Conservation (phyloP, 2,888 invertebrate species). For the Altica lythri region DNA sequence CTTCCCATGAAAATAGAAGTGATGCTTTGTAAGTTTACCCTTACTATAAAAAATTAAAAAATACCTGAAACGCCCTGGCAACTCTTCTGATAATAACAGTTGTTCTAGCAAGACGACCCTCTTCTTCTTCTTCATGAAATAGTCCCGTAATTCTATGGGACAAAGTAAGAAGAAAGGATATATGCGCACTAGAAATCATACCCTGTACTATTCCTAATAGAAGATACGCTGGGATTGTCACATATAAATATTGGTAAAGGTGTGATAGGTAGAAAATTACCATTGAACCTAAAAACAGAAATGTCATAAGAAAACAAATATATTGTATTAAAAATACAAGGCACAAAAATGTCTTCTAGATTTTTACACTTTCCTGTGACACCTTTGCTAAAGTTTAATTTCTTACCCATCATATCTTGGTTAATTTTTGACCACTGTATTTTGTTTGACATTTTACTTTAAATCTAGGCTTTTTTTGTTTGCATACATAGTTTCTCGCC, state of each 20-base stretch:
- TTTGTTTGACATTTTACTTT: too few species aligned
- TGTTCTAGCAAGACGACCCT: conserved; percentile 44
- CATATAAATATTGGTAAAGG: conserved; percentile 64
- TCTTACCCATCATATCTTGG: too few species aligned
- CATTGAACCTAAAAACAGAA: conserved; percentile 49
- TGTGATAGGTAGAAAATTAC: conserved; percentile 63
- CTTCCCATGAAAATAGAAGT: not conserved
- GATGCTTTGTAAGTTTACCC: not conserved
- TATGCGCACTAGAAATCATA: conserved; percentile 48
- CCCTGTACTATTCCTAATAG: conserved; percentile 66
- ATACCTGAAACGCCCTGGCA: conserved; percentile 60
- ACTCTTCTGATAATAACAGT: conserved; percentile 58
- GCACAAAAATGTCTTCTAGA: too few species aligned
- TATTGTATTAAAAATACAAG: too few species aligned
- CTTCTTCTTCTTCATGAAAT: conserved; percentile 57
- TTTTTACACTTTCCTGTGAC: too few species aligned
- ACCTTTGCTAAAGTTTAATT: not conserved
- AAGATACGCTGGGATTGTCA: conserved; percentile 61
- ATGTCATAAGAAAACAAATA: too few species aligned
- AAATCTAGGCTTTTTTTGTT: too few species aligned
- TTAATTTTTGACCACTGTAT: too few species aligned
- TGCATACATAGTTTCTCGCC: too few species aligned
- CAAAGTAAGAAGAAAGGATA: conserved; percentile 57
- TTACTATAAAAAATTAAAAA: not conserved
- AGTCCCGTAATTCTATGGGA: conserved; percentile 56